Base-by-base conservation (phyloP, 2,797 vertebrate species). In the Ciconia nigra region DNA sequence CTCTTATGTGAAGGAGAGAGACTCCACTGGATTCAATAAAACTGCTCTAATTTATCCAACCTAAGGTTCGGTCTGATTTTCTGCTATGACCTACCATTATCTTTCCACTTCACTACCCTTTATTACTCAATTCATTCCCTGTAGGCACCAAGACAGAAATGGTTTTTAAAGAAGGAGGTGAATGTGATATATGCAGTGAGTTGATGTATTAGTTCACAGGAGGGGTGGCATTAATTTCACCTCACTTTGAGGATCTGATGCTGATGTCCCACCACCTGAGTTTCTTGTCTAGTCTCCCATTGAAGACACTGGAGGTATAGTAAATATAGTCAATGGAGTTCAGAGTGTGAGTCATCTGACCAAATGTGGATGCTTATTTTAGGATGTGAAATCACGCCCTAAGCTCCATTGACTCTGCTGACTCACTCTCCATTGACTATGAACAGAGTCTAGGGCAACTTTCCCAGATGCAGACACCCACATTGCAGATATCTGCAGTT, bases 371-470 rank as follows among this genome's bases (percentile, higher is more conserved):
- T 44, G 72, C 33, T 44, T 95, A 80, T 92, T 97, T 93, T 61
- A 83, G 84, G 87, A 87, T 44, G 31, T 44, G 61, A 93, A 95
- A 93, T 94, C 83, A 91, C 1, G 1, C 22, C 81, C 86, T 31
- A 7, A 87, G 47, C 87, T 92, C 71, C 89, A 87, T 15, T 91
- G 92, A 67, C 81, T 93, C 83, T 77, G 59, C 74, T 97, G 96
- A 96, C 59, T 97, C 95, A 95, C 52, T 62, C 61, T 91, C 74
- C 91, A 92, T 85, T 91, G 96, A 93, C 66, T 93, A 31, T 6
- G 74, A 93, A 44, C 25, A 87, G 35, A 66, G n/a, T 41, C 33
- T 28, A 82, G 59, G 87, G 87, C 89, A 92, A 14, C 63, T 67
- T 77, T 87, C 87, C 90, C 63, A 59, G 87, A 41, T 73, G 31